Evolutionary conservation across 2,888 invertebrate genomes (phyloP), one percentile per base, ranked within the genome.

Genomic region (Frankliniella intonsa): DNA sequence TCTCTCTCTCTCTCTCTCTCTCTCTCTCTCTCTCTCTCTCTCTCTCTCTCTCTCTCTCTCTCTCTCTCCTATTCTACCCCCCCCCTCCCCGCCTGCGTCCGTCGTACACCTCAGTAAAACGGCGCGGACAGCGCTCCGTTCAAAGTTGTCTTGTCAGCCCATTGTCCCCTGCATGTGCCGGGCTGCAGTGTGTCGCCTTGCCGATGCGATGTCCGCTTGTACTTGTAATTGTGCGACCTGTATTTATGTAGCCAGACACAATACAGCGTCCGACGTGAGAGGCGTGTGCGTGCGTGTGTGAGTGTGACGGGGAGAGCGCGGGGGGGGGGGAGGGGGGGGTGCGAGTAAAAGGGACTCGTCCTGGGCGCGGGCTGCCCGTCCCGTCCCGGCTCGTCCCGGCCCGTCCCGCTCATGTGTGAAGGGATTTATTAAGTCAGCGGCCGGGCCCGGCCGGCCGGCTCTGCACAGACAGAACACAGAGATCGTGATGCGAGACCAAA

Each of bases 181-280:
- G 38, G 3, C 38, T 38, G 38, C 38, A 38, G 38, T 38, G 38
- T 38, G 38, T 62, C 62, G 62, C 55, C 55, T 55, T 55, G 12
- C 62, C 14, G 62, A 19, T 62, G 69, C 69, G 55, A 55, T 14
- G 55, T 38, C 38, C 55, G 14, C 55, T 14, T 19, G 55, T 14
- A 55, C 55, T 55, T 22, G 69, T 76, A 76, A 76, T 76, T 12
- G 69, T 76, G 69, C 25, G 69, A 76, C 69, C 25, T 25, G 69
- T 76, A 55, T 55, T 55, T 55, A 55, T 55, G 55, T 55, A 19
- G 55, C 55, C 38, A 62, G 62, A 62, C 62, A 69, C 69, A 69
- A 69, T 69, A 22, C 69, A 11, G 9, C 69, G 69, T 25, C 25
- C 11, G 69, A 25, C 22, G 69, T 38, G 22, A 22, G 25, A 22